Base-by-base conservation (phyloP, 2,888 invertebrate species). In the Cephus pulcher region DNA sequence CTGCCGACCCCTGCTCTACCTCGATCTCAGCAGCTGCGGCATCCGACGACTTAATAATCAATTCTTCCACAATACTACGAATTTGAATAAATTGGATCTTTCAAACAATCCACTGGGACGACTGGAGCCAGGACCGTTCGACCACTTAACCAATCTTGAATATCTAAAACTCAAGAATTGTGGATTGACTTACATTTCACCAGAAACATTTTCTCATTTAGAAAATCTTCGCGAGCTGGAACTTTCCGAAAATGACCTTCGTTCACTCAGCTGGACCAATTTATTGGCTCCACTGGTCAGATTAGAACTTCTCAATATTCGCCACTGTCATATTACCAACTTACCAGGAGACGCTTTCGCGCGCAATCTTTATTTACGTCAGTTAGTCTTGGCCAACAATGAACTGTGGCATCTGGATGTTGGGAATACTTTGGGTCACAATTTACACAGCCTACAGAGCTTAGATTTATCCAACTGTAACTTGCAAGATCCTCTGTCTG, bases 401-500 rank as follows among this genome's bases (percentile, higher is more conserved):
- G 93, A 95, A 86, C 90, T 95, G 76, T 93, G 93, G 74, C 94
- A 94, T 84, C 91, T 95, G 78, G 95, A 95, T 85, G 94, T 95
- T 30, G 94, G 94, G 32, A 93, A 93, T 15, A 95, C 94, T 3
- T 91, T 95, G 35, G 95, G 95, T 15, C 94, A 93, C 82, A 95
- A 95, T 88, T 92, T 95, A 32, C 93, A 94, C 85, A 94, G 94
- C 87, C 92, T 95, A 75, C 95, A 95, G 85, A 92, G 94, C 74
- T 89, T 95, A 77, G 95, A 96, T 91, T 90, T 95, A 79, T 95
- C 95, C 0, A 94, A 95, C 86, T 95, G 95, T 87, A 94, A 94
- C 88, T 93, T 95, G 79, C 93, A 93, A 84, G 94, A 95, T 32
- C 95, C 95, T 1, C 92, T 95, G 80, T 94, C 95, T 11, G 95